Conservation (phyloP, 2,888 invertebrate genomes). For the Ypsolopha scabrella region DNA sequence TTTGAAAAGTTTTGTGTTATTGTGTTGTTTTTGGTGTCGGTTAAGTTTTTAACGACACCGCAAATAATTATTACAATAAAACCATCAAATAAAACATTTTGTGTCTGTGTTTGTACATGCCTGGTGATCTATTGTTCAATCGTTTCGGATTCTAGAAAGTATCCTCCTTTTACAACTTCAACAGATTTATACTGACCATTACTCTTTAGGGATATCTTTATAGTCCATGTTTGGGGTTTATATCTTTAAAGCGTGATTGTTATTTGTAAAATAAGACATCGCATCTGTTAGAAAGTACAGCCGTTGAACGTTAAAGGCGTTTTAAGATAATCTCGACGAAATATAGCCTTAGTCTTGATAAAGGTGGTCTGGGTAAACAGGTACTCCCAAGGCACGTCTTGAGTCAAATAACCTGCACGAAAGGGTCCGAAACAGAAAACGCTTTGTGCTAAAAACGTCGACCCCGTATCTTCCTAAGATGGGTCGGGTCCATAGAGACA, state of each 20-base stretch:
- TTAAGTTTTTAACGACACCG: slow-evolving; percentile 49
- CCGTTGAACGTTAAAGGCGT: slow-evolving; percentile 44
- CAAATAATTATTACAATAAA: slow-evolving; percentile 21
- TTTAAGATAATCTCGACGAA: slow-evolving; percentile 57
- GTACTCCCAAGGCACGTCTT: slow-evolving; percentile 53
- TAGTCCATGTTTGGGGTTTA: slow-evolving; percentile 7
- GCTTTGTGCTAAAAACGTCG: slow-evolving; percentile 69
- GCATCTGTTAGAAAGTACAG: slow-evolving; percentile 37
- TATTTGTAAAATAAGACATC: slow-evolving; percentile 57
- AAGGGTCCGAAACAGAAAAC: slow-evolving; percentile 62
- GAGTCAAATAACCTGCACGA: slow-evolving; percentile 59
- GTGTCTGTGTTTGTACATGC: slow-evolving; percentile 21
- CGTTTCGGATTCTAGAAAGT: not conserved
- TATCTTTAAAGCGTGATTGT: slow-evolving; percentile 43
- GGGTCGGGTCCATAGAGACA: slow-evolving; percentile 50
- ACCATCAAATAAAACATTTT: slow-evolving; percentile 15
- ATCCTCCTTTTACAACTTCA: not conserved
- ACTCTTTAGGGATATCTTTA: slow-evolving; percentile 1
- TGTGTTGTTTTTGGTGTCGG: slow-evolving; percentile 16
- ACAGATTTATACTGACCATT: slow-evolving; percentile 5
- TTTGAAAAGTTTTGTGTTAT: slow-evolving; percentile 17
- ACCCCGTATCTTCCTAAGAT: slow-evolving; percentile 61
- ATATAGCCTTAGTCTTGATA: slow-evolving; percentile 51
- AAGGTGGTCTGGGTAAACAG: slow-evolving; percentile 50
- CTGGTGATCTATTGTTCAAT: slow-evolving; percentile 10